Evolutionary conservation across 2,797 vertebrate genomes (phyloP).

Genomic region (Astyanax mexicanus): DNA sequence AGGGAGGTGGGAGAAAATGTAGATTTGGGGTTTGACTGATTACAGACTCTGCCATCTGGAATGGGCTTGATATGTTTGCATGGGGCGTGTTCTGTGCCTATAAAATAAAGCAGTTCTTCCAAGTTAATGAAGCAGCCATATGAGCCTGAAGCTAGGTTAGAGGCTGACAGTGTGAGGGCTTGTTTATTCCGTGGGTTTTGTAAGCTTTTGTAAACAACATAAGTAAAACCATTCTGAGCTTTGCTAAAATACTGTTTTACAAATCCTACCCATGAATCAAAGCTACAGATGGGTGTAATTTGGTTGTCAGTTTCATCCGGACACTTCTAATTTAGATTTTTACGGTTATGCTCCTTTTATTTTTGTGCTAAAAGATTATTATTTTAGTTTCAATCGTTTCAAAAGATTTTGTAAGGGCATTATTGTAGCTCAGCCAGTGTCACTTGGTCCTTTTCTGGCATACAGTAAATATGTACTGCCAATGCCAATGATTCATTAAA

Average conservation of each 20-base stretch:
- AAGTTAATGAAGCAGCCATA: slow-evolving; percentile 1
- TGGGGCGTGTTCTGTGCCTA: too few species aligned
- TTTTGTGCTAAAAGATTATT: slow-evolving; percentile 20
- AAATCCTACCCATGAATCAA: neutral
- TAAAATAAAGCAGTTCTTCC: slow-evolving; percentile 37
- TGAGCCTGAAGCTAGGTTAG: slow-evolving; percentile 17
- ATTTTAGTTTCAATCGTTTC: slow-evolving; percentile 14
- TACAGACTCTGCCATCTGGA: slow-evolving; percentile 53
- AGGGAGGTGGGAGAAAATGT: slow-evolving; percentile 42
- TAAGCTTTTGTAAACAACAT: slow-evolving; percentile 32
- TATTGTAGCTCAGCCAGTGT: too few species aligned
- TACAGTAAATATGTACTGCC: too few species aligned
- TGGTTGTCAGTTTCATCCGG: slow-evolving; percentile 43
- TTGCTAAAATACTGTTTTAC: slow-evolving; percentile 8
- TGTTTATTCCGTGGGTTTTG: slow-evolving; percentile 22
- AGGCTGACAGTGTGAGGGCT: slow-evolving; percentile 3
- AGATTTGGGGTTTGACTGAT: slow-evolving; percentile 49
- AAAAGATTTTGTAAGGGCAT: slow-evolving; percentile 14
- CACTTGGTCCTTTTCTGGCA: too few species aligned
- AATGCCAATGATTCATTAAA: too few species aligned
- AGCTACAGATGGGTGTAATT: slow-evolving; percentile 47
- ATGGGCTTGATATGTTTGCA: slow-evolving; percentile 21
- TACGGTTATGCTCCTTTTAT: slow-evolving; percentile 37
- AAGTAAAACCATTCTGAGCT: slow-evolving; percentile 34
- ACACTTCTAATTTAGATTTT: slow-evolving; percentile 23